A percentile compares a stretch with the other conserved stretches of the same genome.
Evolutionary conservation across 2,113 vertebrate species (phyloP).

Genomic region (Stegastes partitus): DNA sequence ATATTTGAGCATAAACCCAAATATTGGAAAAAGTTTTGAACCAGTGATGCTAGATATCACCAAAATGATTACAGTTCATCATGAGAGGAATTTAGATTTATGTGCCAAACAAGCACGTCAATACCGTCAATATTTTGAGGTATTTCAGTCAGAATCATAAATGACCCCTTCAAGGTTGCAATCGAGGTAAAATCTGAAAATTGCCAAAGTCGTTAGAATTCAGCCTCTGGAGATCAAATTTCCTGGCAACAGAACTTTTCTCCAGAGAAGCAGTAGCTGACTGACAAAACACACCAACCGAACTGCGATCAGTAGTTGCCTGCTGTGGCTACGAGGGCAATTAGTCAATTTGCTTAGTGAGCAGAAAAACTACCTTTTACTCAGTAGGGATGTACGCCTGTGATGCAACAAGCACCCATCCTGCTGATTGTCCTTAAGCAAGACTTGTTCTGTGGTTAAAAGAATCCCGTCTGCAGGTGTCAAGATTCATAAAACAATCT

Average conservation of each 20-base stretch:
- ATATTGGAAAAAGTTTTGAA: no score
- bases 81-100: neutral
- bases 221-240: neutral
- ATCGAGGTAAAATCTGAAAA: neutral
- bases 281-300: neutral
- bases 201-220: neutral
- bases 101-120: no score
- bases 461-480: conserved; percentile 11
- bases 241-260: neutral
- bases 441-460: conserved; percentile 11
- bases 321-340: conserved; percentile 2
- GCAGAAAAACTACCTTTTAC: neutral
- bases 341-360: neutral
- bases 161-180: neutral
- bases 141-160: neutral
- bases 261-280: neutral
- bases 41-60: no score
- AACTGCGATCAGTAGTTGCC: neutral
- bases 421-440: conserved; percentile 23
- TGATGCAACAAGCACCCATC: neutral
- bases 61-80: neutral
- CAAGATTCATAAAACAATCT: conserved; percentile 5
- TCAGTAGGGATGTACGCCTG: neutral
- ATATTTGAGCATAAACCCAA: no score
- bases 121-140: neutral